Percentiles rank a stretch among this genome's conserved stretches.
These are phyloP conservation scores for Drosophila ambigua DNA, from an alignment of 1,140 invertebrate genomes.

Conservation along the genomic window DNA sequence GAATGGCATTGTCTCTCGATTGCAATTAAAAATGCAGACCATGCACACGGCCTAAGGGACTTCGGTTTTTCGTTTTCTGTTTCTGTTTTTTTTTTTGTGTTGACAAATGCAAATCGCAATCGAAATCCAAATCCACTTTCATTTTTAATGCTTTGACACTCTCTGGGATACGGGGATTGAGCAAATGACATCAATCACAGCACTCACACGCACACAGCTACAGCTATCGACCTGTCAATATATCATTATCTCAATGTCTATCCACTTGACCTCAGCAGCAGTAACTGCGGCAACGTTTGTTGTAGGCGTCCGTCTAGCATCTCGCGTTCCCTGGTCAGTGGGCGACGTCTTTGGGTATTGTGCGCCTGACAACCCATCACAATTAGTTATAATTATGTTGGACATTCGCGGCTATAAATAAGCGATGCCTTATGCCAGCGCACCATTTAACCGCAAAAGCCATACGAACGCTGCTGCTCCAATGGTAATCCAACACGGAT, in stretches of 20 bases:
- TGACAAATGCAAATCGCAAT: slow-evolving; percentile 24
- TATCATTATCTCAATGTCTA: slow-evolving; percentile 64
- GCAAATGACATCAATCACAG: slow-evolving; percentile 43
- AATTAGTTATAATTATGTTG: slow-evolving; percentile 79
- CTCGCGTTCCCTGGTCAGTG: slow-evolving; percentile 13
- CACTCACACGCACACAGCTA: background rate
- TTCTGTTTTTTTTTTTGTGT: slow-evolving; percentile 7
- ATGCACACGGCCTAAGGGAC: slow-evolving; percentile 51
- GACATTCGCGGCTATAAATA: slow-evolving; percentile 54
- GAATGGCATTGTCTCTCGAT: slow-evolving; percentile 15
- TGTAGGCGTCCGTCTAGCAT: slow-evolving; percentile 43
- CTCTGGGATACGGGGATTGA: slow-evolving; percentile 4
- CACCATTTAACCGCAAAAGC: slow-evolving; percentile 40
- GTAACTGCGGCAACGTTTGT: slow-evolving; percentile 49
- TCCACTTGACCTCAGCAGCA: slow-evolving; percentile 64
- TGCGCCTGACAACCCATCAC: slow-evolving; percentile 52
- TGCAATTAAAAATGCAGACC: slow-evolving; percentile 66
- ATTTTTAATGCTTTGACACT: slow-evolving; percentile 35
- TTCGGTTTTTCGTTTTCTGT: slow-evolving; percentile 34
- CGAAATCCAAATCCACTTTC: slow-evolving; percentile 42
- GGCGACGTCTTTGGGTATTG: slow-evolving; percentile 53
- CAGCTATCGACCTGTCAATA: slow-evolving; percentile 45
- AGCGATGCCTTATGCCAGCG: slow-evolving; percentile 28
- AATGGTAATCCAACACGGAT: slow-evolving; percentile 42
- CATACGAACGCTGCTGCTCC: slow-evolving; percentile 56